These are phyloP conservation scores for Crotalus helleri DNA, from an alignment of 2,113 vertebrate genomes.

Conservation along the genomic window DNA sequence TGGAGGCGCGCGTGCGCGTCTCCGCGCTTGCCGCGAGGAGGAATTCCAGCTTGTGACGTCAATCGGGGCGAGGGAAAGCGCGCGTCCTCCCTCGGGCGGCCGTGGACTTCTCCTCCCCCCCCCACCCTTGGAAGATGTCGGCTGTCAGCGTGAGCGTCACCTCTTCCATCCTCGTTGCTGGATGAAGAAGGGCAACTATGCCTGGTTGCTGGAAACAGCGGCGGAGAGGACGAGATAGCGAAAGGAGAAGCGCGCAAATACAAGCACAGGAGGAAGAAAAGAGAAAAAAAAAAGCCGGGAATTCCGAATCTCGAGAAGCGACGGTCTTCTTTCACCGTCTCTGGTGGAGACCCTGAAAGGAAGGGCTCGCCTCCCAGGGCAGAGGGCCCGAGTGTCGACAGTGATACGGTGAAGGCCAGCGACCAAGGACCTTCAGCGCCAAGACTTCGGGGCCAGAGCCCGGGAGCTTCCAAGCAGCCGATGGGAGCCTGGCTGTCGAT, in stretches of 20 bases:
- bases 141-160: background rate
- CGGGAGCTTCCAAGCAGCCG: background rate
- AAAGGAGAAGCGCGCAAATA: too few species aligned
- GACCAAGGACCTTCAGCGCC: background rate
- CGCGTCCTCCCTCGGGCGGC: background rate
- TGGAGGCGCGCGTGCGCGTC: background rate
- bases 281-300: background rate
- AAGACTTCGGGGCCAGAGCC: background rate
- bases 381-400: background rate
- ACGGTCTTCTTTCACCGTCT: background rate
- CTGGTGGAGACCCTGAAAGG: background rate
- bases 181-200: background rate
- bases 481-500: background rate
- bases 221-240: background rate
- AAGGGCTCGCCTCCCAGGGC: background rate
- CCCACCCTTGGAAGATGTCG: background rate
- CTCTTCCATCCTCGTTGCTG: too few species aligned
- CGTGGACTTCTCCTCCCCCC: background rate
- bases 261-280: background rate
- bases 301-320: background rate
- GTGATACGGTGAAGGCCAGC: background rate
- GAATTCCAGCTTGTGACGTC: constrained; percentile 32
- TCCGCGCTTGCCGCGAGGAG: background rate
- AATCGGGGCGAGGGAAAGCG: background rate
- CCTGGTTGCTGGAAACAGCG: background rate